These are phyloP conservation scores for Blastomussa wellsi DNA, from an alignment of 92 coral and sea anemone species.

Conservation along the genomic window DNA sequence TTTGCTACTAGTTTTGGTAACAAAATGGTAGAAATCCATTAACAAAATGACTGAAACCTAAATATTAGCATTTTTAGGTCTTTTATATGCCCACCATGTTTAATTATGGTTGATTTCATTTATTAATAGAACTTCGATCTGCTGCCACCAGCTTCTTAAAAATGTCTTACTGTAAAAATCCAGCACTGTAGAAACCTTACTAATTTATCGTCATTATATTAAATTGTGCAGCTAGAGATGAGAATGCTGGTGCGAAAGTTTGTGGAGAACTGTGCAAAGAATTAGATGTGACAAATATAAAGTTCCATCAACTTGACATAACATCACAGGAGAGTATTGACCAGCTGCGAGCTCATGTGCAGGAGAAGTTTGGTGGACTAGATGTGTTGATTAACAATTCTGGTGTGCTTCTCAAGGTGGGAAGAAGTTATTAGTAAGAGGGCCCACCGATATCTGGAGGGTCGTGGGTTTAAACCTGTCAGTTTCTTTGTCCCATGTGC, in stretches of 20 bases:
- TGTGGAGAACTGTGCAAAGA: constrained; percentile 59
- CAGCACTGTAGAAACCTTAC: not conserved
- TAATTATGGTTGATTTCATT: too few relatives aligned
- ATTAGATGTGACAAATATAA: constrained; percentile 50
- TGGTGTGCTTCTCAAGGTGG: constrained; percentile 52
- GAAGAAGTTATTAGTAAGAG: not conserved
- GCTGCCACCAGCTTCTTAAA: too few relatives aligned
- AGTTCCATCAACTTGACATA: constrained; percentile 81
- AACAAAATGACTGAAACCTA: too few relatives aligned
- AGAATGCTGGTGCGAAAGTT: constrained; percentile 69
- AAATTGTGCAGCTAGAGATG: constrained; percentile 62
- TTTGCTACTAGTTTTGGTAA: too few relatives aligned
- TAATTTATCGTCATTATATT: not conserved
- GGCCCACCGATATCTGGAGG: too few relatives aligned
- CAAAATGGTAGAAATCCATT: too few relatives aligned
- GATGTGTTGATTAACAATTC: constrained; percentile 90
- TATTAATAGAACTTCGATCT: too few relatives aligned
- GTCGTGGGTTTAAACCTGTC: too few relatives aligned
- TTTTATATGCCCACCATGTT: too few relatives aligned
- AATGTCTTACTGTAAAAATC: too few relatives aligned
- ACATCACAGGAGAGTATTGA: constrained; percentile 70
- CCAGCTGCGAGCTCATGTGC: constrained; percentile 51
- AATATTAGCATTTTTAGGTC: too few relatives aligned
- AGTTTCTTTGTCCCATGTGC: too few relatives aligned
- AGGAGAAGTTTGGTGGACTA: constrained; percentile 68